Percentiles rank a stretch among this genome's conserved stretches.
Evolutionary conservation across 2,797 vertebrate genomes (phyloP).

Genomic region (Dallia pectoralis): DNA sequence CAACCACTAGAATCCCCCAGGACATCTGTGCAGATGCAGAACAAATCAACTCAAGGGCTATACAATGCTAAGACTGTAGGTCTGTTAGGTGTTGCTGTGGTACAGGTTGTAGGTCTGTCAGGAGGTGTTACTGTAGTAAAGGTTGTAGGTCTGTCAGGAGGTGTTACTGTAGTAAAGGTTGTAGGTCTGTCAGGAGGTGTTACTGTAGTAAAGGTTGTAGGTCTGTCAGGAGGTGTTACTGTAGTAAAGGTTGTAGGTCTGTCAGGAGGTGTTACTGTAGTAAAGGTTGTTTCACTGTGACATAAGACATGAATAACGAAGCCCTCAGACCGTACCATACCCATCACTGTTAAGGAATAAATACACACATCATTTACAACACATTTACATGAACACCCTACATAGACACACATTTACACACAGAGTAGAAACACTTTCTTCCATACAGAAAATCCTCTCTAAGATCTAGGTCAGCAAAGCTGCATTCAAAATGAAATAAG

Average conservation of each 20-base stretch:
- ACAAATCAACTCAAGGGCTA: neutral
- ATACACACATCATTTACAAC: slow-evolving; percentile 38
- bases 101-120: slow-evolving; percentile 6
- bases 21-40: no score
- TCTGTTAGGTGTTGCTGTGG: slow-evolving; percentile 34
- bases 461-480: neutral
- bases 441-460: neutral
- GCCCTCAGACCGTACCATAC: slow-evolving; percentile 14
- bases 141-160: neutral
- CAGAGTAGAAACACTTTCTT: slow-evolving; percentile 7
- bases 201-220: slow-evolving; percentile 27
- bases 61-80: neutral
- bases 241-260: slow-evolving; percentile 19
- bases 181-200: slow-evolving; percentile 22
- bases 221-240: slow-evolving; percentile 31
- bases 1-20: no score
- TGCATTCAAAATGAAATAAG: neutral
- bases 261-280: slow-evolving; percentile 35
- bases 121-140: slow-evolving; percentile 37
- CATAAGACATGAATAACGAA: slow-evolving; percentile 67
- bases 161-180: slow-evolving; percentile 34
- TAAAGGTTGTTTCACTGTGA: slow-evolving; percentile 9
- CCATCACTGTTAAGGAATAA: slow-evolving; percentile 62
- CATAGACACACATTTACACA: neutral
- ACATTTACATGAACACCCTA: slow-evolving; percentile 56